Conservation (phyloP, 2,113 vertebrate species). For the Ophiodon elongatus region DNA sequence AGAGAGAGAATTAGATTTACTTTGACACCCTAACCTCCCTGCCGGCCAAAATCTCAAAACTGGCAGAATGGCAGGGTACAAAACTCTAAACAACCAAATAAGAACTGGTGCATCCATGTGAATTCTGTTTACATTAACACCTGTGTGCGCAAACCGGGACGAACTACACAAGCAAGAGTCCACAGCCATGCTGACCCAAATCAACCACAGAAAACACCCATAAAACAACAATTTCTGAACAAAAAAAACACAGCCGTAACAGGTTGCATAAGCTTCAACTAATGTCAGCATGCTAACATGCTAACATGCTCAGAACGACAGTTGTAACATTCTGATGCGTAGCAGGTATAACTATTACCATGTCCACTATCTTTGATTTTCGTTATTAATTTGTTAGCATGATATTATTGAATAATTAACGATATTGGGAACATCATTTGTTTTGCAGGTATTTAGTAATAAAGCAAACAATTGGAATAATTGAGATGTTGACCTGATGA, state of each 20-base stretch:
- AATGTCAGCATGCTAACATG: not conserved
- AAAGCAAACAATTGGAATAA: not conserved
- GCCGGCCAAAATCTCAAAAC: not conserved
- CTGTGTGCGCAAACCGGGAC: not conserved
- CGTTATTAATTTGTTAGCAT: not conserved
- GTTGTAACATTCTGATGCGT: not conserved
- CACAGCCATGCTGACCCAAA: not conserved
- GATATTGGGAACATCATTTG: not conserved
- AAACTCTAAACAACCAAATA: not conserved
- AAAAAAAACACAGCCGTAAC: not conserved
- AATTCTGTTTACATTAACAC: not conserved
- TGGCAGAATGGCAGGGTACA: not conserved
- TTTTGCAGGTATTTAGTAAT: not conserved
- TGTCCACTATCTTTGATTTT: not conserved
- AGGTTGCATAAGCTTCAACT: not conserved
- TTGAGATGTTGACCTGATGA: not conserved
- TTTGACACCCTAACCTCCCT: not conserved
- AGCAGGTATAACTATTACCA: not conserved
- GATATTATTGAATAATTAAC: not conserved
- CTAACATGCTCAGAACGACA: not conserved
- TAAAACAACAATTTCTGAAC: not conserved
- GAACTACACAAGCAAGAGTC: not conserved
- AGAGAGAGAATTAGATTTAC: slow-evolving; percentile 21
- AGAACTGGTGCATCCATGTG: not conserved
- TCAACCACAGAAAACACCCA: not conserved